Evolutionary conservation across 2,113 vertebrate species (phyloP), one percentile per base, ranked within the genome.

Genomic region (Daphoenositta chrysoptera): DNA sequence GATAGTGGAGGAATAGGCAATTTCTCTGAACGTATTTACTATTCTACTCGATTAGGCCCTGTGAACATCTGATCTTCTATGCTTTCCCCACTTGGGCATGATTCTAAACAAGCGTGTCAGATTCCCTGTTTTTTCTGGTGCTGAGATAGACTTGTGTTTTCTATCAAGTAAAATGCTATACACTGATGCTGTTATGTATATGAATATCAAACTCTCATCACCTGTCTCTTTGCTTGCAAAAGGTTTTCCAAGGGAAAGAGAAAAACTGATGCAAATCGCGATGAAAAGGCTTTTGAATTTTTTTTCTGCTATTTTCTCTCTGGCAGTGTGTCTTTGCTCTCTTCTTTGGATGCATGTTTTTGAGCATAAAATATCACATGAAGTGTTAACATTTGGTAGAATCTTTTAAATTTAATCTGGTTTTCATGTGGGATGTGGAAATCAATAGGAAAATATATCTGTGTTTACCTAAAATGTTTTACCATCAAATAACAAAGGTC

Each of bases 361-460:
- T 75, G 48, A 42, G 28, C 12, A 33, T 37, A 60, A 48, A 56
- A 37, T 61, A 44, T 51, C 37, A 35, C 20, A 37, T 30, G 26
- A 87, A 77, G 73, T 45, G 70, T 85, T 93, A 87, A 42, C 50
- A 48, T 93, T 95, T 80, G 44, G 84, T 72, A 50, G 37, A 71
- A 27, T 76, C 58, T 66, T 87, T 57, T 78, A 79, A 80, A 90
- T 94, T 80, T 87, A 69, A 91, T 91, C 35, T 79, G 33, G 5
- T 79, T 93, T 95, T 91, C 87, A 48, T 5, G 2, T 77, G 81
- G 72, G 86, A 92, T 68, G 56, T 84, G 9, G 81, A 94, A 89
- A 96, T 93, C 86, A 60, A 94, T 93, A 77, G 48, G 42, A 91
- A 94, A 94, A 91, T 87, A 60, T 87, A 76, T 92, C 86, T 76